Conservation (phyloP, 2,888 invertebrate species). For the Mythimna albipuncta region DNA sequence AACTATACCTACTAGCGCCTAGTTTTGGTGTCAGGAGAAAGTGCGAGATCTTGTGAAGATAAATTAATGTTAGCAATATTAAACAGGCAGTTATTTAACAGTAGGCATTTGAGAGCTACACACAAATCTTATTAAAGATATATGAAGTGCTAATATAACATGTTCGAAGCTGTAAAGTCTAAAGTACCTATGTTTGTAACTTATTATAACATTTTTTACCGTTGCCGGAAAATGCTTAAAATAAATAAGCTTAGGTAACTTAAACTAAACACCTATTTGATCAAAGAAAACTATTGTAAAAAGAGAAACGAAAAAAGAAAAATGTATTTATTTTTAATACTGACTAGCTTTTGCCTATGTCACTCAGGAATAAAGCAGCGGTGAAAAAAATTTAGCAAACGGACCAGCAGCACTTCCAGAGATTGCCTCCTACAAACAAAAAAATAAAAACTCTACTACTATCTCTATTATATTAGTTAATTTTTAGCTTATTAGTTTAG, state of each 20-base stretch:
- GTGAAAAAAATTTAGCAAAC: too few species aligned
- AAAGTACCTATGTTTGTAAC: not conserved
- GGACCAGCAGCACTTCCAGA: too few species aligned
- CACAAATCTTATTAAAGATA: too few species aligned
- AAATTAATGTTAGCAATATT: not conserved
- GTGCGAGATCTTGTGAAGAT: not conserved
- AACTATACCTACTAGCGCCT: not conserved
- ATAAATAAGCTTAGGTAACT: not conserved
- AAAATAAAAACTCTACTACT: too few species aligned
- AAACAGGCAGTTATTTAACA: not conserved
- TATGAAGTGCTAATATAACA: too few species aligned
- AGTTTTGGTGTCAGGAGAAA: conserved; percentile 1
- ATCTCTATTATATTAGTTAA: too few species aligned
- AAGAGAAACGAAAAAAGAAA: not conserved
- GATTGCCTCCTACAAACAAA: too few species aligned
- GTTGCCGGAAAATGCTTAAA: not conserved
- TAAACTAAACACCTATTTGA: not conserved
- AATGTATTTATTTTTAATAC: too few species aligned
- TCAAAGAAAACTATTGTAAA: not conserved
- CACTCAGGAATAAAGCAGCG: too few species aligned
- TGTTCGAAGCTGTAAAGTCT: not conserved
- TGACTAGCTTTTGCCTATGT: too few species aligned
- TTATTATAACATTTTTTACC: not conserved
- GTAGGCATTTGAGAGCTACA: not conserved
- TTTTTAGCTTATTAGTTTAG: too few species aligned